Evolutionary conservation across 2,888 invertebrate species (phyloP).

Genomic region (Lacanobia oleracea): DNA sequence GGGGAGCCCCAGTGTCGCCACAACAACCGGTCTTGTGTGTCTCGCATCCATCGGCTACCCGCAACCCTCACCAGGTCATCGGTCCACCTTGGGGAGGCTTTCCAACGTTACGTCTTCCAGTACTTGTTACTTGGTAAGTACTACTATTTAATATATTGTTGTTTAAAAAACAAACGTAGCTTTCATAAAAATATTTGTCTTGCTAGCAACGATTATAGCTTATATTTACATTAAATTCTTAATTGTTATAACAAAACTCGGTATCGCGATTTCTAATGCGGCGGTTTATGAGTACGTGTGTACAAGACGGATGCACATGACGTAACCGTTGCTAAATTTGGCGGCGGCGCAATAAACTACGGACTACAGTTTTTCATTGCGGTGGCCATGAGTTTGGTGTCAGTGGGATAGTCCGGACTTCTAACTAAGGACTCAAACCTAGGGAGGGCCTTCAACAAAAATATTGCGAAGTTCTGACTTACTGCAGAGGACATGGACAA

Average conservation of each 20-base stretch:
- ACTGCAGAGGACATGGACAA: too few relatives aligned
- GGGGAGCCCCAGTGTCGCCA: too few relatives aligned
- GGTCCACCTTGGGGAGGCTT: too few relatives aligned
- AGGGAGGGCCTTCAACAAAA: too few relatives aligned
- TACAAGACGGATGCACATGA: constrained; percentile 70
- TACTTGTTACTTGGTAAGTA: too few relatives aligned
- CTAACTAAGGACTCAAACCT: too few relatives aligned
- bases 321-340: constrained; percentile 80
- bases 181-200: neutral
- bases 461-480: too few relatives aligned
- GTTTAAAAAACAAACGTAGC: neutral
- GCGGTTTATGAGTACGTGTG: constrained; percentile 59
- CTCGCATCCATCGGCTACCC: too few relatives aligned
- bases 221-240: constrained; percentile 25
- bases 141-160: too few relatives aligned
- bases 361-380: constrained; percentile 70
- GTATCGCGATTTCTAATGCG: constrained; percentile 61
- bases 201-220: neutral
- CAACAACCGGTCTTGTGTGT: too few relatives aligned
- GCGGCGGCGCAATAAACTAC: constrained; percentile 69
- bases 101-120: too few relatives aligned
- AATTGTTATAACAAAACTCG: constrained; percentile 39
- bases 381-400: constrained; percentile 60
- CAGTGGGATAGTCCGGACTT: constrained; percentile 23
- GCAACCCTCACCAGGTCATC: too few relatives aligned